These are phyloP conservation scores for Tiliacea citrago DNA, from an alignment of 2,888 invertebrate species.

Conservation along the genomic window DNA sequence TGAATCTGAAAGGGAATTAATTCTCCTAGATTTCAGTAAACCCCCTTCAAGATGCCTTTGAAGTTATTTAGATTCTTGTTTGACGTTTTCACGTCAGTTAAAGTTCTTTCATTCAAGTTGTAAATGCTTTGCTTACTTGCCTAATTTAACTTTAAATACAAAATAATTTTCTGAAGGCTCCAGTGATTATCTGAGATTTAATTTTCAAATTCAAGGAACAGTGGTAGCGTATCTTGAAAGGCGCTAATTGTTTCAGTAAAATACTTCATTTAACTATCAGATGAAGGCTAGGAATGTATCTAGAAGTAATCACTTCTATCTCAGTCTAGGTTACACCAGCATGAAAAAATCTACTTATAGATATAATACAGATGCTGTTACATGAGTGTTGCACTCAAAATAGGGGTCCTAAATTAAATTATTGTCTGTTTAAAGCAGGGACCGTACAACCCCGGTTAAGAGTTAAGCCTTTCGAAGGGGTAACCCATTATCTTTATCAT, in stretches of 20 bases:
- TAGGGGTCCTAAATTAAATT: too few species aligned
- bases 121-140: conserved; percentile 59
- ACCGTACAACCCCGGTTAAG: too few species aligned
- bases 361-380: neutral
- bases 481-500: too few species aligned
- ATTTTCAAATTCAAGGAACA: conserved; percentile 20
- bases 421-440: too few species aligned
- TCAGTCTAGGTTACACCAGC: neutral
- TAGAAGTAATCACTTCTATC: neutral
- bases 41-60: conserved; percentile 49
- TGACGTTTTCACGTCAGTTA: conserved; percentile 63
- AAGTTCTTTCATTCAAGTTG: conserved; percentile 61
- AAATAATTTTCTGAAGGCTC: conserved; percentile 50
- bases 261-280: neutral
- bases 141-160: conserved; percentile 65
- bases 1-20: conserved; percentile 52
- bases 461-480: too few species aligned
- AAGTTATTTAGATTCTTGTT: conserved; percentile 58
- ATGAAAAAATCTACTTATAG: neutral
- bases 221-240: conserved; percentile 12
- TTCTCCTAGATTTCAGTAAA: conserved; percentile 48
- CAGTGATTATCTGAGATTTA: conserved; percentile 45
- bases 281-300: neutral
- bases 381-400: neutral
- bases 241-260: conserved; percentile 8